Evolutionary conservation across 2,888 invertebrate species (phyloP), one percentile per base, ranked within the genome.

Genomic region (Antheraea assamensis): DNA sequence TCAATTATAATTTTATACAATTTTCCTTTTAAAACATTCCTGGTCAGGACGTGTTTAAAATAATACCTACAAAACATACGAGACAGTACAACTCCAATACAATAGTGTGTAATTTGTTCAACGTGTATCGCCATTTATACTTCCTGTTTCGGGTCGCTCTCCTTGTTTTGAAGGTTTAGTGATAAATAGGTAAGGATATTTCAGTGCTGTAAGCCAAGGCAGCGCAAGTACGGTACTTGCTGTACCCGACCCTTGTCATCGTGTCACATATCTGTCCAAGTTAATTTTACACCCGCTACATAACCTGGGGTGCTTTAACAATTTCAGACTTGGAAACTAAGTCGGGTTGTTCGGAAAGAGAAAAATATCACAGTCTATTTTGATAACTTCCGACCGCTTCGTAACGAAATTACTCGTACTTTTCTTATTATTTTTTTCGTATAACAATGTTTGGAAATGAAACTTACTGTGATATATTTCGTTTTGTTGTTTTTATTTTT

Each of bases 181-280:
- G 76, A 80, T 78, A 77, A 74, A 74, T 75, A 75, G 78, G 75
- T 76, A 77, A 77, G 78, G 79, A 80, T 79, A 78, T 83, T 78
- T 76, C 76, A 77, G 72, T 75, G 74, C 74, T 81, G 77, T 78
- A 82, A 78, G 79, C 78, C 76, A 74, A 72, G 76, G 75, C 74
- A 74, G 76, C 68, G 78, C 78, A 81, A 79, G 79, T 78, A 85
- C 83, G 83, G 84, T 82, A 81, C 77, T 76, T 80, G 79, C 80
- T 81, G 78, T 75, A 75, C 83, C 80, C 81, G 83, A 93, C 93
- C 93, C 93, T 90, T 89, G 90, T 93, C 93, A 92, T 83, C 81
- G 77, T 86, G 89, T 88, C 92, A 89, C 90, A 90, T 91, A 91
- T 90, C 86, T 88, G 91, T 91, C 90, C 80, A 84, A 88, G 87